These are phyloP conservation scores for Agrochola macilenta DNA, from an alignment of 2,888 invertebrate genomes.

Conservation along the genomic window DNA sequence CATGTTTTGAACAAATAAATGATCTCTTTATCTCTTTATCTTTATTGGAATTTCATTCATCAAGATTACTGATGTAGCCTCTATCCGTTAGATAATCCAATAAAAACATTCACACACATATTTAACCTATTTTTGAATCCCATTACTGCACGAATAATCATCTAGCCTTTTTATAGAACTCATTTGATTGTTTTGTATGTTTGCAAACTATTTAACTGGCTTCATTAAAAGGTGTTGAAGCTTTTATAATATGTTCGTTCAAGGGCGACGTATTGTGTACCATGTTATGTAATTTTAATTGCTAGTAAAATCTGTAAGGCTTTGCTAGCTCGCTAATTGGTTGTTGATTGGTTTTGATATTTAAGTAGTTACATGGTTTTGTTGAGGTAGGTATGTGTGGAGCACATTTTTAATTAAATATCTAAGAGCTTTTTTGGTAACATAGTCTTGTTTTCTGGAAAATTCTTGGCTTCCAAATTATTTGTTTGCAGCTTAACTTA, in stretches of 20 bases:
- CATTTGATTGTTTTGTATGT: slow-evolving; percentile 43
- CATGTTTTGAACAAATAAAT: no score
- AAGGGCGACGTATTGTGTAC: slow-evolving; percentile 49
- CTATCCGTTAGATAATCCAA: slow-evolving; percentile 5
- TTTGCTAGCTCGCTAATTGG: slow-evolving; percentile 26
- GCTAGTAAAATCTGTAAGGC: slow-evolving; percentile 29
- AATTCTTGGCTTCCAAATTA: background rate
- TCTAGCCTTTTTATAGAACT: slow-evolving; percentile 36
- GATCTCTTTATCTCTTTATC: no score
- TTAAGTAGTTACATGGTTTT: background rate
- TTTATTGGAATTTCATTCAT: background rate
- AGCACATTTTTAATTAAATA: background rate
- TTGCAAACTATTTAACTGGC: slow-evolving; percentile 52
- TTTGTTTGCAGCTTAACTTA: background rate
- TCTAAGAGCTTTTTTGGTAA: background rate
- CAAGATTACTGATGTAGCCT: background rate
- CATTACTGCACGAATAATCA: slow-evolving; percentile 30
- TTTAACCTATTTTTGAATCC: slow-evolving; percentile 33
- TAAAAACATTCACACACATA: background rate
- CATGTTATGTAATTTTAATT: slow-evolving; percentile 55
- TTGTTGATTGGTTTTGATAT: slow-evolving; percentile 26
- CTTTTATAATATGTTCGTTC: slow-evolving; percentile 43
- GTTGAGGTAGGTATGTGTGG: background rate
- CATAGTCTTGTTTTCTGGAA: background rate
- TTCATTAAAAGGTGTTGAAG: slow-evolving; percentile 34